Evolutionary conservation across 1,140 invertebrate genomes (phyloP), one percentile per base, ranked within the genome.

Genomic region (Micrasema minimum): DNA sequence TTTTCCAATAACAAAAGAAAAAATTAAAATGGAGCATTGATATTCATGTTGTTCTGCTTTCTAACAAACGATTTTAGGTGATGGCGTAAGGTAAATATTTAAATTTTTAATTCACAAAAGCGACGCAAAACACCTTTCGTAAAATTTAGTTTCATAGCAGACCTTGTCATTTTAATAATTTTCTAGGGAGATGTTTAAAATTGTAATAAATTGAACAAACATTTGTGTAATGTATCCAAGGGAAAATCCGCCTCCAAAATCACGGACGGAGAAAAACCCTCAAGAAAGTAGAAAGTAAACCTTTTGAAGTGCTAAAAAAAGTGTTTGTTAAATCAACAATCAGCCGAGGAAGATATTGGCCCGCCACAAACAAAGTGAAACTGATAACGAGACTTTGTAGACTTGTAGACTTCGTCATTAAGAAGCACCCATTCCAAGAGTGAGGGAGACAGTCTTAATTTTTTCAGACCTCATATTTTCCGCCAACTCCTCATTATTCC

Each of bases 401-500:
- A n/a, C n/a, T n/a, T n/a, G 48, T 18, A 18, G 48, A 38, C 26
- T 37, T 20, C 68, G 43, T 74, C 72, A 71, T 74, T 74, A 74
- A 74, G 72, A 31, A 45, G 53, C 59, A 18, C 46, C 51, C 23
- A 71, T 55, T 74, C 70, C 68, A 51, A 18, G 46, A 37, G 46
- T 50, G 65, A 73, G 55, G n/a, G 65, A 65, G 14, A 57, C 53
- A n/a, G 14, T 35, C 48, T 53, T 18, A 38, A 16, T 12, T 66
- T 65, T 70, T 70, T 74, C 70, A 66, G 53, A 46, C 7, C 69
- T 61, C 61, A 50, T 69, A 66, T 73, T 72, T 72, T 51, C 31
- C 64, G 64, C 64, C 55, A 26, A 59, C 55, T 74, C 69, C 72
- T 74, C 72, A 74, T 74, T 74, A 74, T 68, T 71, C 72, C 69